Percentiles rank a stretch among this genome's conserved stretches.
phyloP scores from a whole-genome alignment of 2,797 vertebrate genomes.

The Scleropages formosus region DNA sequence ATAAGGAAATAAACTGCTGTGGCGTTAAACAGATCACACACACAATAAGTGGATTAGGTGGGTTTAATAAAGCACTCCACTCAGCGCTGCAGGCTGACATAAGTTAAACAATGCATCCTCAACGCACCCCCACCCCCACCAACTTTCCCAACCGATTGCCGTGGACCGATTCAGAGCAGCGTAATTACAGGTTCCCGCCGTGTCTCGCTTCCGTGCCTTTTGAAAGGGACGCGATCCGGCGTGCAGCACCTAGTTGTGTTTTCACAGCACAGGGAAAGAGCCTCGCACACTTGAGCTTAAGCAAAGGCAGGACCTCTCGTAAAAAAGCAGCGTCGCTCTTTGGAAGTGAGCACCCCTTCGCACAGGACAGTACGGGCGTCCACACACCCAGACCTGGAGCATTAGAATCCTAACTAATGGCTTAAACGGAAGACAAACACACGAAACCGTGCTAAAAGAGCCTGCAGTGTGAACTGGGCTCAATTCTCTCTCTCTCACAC shows the following conservation, averaged over 20 bases:
- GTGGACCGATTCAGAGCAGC: constrained; percentile 49
- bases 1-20: constrained; percentile 31
- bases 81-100: neutral
- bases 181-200: constrained; percentile 61
- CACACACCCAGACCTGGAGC: neutral
- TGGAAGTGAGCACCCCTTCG: neutral
- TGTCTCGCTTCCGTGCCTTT: constrained; percentile 59
- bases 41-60: constrained; percentile 47
- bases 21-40: constrained; percentile 42
- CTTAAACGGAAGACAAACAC: neutral
- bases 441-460: too few relatives aligned
- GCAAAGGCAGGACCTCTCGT: constrained; percentile 24
- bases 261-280: constrained; percentile 48
- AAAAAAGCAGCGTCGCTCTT: neutral
- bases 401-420: neutral
- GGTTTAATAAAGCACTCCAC: constrained; percentile 33
- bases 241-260: constrained; percentile 54
- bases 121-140: constrained; percentile 49
- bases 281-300: constrained; percentile 40
- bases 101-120: constrained; percentile 24
- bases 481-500: too few relatives aligned
- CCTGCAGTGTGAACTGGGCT: too few relatives aligned
- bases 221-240: constrained; percentile 47
- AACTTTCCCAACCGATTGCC: constrained; percentile 49
- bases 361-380: neutral